Evolutionary conservation across 2,113 vertebrate genomes (phyloP).

Genomic region (Megaleporinus macrocephalus): DNA sequence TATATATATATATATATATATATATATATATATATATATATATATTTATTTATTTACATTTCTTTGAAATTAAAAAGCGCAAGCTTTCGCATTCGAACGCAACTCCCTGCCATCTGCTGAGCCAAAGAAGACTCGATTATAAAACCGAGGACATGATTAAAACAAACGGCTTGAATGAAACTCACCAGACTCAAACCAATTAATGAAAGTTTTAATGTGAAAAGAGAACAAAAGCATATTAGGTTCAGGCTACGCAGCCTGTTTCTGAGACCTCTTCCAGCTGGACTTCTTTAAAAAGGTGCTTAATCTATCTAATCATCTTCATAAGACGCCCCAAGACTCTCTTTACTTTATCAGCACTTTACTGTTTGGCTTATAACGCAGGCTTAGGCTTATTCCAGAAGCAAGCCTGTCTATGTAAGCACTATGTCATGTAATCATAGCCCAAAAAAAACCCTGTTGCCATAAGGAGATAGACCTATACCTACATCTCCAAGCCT

Average conservation of each 20-base stretch:
- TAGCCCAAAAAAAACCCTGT: background rate
- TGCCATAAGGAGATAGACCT: background rate
- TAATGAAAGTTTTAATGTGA: background rate
- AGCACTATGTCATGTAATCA: background rate
- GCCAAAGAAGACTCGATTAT: background rate
- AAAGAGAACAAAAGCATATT: background rate
- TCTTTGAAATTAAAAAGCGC: background rate
- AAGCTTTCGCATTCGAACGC: background rate
- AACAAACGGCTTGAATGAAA: background rate
- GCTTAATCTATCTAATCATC: constrained; percentile 43
- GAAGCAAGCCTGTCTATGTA: background rate
- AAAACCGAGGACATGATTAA: background rate
- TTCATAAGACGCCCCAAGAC: constrained; percentile 36
- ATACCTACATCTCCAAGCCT: background rate
- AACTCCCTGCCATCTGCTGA: background rate
- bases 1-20: too few relatives aligned
- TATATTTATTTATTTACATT: too few relatives aligned
- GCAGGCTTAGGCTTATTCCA: constrained; percentile 21
- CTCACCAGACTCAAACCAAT: background rate
- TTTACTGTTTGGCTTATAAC: background rate
- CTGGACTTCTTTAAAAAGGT: background rate
- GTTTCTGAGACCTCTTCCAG: background rate
- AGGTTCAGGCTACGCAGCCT: background rate
- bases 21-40: too few relatives aligned
- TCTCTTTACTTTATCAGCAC: constrained; percentile 43